phyloP scores from a whole-genome alignment of 2,113 vertebrate species.

The Reinhardtius hippoglossoides region DNA sequence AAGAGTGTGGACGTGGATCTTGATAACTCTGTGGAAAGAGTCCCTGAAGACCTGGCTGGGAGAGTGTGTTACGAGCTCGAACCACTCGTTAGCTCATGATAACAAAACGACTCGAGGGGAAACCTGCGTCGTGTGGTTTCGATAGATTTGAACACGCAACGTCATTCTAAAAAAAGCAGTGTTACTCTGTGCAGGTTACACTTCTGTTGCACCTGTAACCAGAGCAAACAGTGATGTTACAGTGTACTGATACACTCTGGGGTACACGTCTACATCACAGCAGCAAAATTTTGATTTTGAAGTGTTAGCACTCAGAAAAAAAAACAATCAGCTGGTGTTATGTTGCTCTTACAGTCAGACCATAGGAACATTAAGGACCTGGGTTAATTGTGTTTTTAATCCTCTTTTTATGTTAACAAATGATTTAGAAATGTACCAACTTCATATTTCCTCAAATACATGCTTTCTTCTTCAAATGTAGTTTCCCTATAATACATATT shows the following conservation, averaged over 20 bases:
- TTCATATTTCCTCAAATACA: not conserved
- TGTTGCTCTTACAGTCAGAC: conserved; percentile 5
- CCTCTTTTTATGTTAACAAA: conserved; percentile 7
- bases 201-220: not conserved
- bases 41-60: conserved; percentile 72
- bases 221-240: not conserved
- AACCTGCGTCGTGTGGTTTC: not conserved
- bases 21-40: conserved; percentile 34
- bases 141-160: not conserved
- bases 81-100: conserved; percentile 65
- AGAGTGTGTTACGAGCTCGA: conserved; percentile 76
- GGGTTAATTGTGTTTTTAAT: not conserved
- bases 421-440: conserved; percentile 5
- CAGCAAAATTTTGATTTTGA: not conserved
- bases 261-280: not conserved
- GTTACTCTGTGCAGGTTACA: not conserved
- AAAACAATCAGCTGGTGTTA: not conserved
- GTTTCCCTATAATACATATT: not conserved
- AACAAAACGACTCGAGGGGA: not conserved
- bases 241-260: not conserved
- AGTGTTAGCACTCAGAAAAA: not conserved
- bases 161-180: no score
- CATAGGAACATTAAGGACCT: not conserved
- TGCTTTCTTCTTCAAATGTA: not conserved
- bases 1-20: conserved; percentile 24